Conservation (phyloP, 1,140 invertebrate genomes). For the Neomicropteryx cornuta region DNA sequence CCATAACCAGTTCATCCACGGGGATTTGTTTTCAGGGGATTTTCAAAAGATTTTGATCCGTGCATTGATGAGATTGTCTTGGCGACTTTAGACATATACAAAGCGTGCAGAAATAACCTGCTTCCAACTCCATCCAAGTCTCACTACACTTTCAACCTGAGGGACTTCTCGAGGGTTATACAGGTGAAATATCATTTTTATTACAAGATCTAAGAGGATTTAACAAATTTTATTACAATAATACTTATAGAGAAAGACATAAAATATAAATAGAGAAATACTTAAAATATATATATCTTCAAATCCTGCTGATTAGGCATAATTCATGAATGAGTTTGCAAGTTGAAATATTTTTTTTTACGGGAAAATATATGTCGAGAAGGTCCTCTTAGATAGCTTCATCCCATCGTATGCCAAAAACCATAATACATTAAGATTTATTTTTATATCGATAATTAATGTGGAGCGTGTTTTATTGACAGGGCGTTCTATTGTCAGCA, state of each 20-base stretch:
- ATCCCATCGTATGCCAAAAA: too few relatives aligned
- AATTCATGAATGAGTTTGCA: too few relatives aligned
- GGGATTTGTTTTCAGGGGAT: slow-evolving; percentile 50
- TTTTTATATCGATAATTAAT: too few relatives aligned
- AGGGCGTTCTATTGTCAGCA: slow-evolving; percentile 85
- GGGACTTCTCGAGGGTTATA: slow-evolving; percentile 90
- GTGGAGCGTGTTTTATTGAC: slow-evolving; percentile 6
- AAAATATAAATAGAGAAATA: neutral
- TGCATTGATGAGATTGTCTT: slow-evolving; percentile 81
- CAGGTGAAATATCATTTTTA: slow-evolving; percentile 41
- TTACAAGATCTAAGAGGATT: too few relatives aligned
- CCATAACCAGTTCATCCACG: too few relatives aligned
- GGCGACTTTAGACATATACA: slow-evolving; percentile 81
- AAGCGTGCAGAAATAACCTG: slow-evolving; percentile 68
- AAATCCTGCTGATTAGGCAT: too few relatives aligned
- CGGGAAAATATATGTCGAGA: too few relatives aligned
- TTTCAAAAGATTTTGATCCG: slow-evolving; percentile 91
- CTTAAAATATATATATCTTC: neutral
- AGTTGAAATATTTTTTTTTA: too few relatives aligned
- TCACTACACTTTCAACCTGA: slow-evolving; percentile 90
- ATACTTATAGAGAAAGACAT: neutral
- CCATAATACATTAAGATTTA: too few relatives aligned
- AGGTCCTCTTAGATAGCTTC: too few relatives aligned
- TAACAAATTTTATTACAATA: slow-evolving; percentile 1
- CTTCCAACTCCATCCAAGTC: slow-evolving; percentile 85